Evolutionary conservation across 2,888 invertebrate genomes (phyloP), one percentile per base, ranked within the genome.

Genomic region (Adelphocoris suturalis): DNA sequence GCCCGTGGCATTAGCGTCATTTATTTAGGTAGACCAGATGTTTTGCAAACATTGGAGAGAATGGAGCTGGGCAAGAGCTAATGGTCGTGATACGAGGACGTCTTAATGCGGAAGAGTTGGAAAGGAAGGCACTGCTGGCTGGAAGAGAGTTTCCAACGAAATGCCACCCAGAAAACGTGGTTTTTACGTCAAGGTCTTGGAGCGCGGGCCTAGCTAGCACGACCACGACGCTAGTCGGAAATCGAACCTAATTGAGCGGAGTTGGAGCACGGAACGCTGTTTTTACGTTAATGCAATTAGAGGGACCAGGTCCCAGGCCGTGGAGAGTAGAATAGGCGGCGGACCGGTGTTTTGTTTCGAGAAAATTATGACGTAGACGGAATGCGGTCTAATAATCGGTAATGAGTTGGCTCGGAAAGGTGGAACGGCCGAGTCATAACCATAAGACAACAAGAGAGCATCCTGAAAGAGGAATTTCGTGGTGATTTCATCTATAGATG

Each of bases 221-320:
- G 68, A 68, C n/a, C 68, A 68, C 68, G 68, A 68, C n/a, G 19
- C 19, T 12, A 23, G 68, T 19, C 23, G 68, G 19, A 23, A 23
- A 68, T 68, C 68, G 68, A 68, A 68, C 68, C n/a, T 68, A 68
- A 68, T 68, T 68, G 68, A 9, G 13, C 68, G 9, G 23, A 68
- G 68, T 16, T 11, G 19, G 68, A 19, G 23, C 68, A 23, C 68
- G 68, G 68, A 68, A 23, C 68, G 12, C 19, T 68, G 68, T 68
- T 68, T 68, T 68, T 68, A 68, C 68, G 68, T 23, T 68, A 68
- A 68, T 68, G 68, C 23, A 68, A 68, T 68, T 68, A 68, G 68
- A 68, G 23, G 68, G 19, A 52, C n/a, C 57, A 13, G 57, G 57
- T 16, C 52, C 16, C 52, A 52, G 3, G 52, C 52, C 52, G 52